Evolutionary conservation across 2,113 vertebrate species (phyloP), one percentile per base, ranked within the genome.

Genomic region (Phyllostomus hastatus): DNA sequence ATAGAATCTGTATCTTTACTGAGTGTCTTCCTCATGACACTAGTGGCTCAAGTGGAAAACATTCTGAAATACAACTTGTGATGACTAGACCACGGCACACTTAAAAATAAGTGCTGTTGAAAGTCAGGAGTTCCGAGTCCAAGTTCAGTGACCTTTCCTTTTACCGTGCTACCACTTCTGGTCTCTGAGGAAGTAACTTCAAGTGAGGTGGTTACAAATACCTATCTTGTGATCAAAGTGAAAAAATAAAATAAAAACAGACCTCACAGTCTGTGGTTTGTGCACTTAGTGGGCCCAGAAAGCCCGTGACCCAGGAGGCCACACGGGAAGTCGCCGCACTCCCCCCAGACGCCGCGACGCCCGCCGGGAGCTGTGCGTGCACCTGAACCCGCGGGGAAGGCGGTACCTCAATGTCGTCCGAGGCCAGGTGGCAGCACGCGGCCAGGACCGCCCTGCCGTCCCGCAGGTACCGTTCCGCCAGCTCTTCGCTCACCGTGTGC

Each of bases 401-500:
- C 98, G 24, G 86, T 99, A 99, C 99, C 99, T 99, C 98, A 92
- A 99, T 97, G 83, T 99, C 98, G 96, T 99, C 99, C 50, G 99
- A 98, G 66, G 99, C 99, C 31, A 99, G 98, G 97, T 99, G 99
- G 97, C 99, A 99, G 98, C 99, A 99, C 0, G 99, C 99, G 1
- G 99, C 99, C 57, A 99, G 98, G 1, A 99, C 99, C 7, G 99
- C 99, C 78, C 91, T 98, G 1, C 99, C 99, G 16, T 99, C 99
- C 98, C 99, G 99, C 95, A 99, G 99, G 98, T 99, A 99, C 99
- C 99, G 99, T 95, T 99, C 99, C 1, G 99, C 99, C 28, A 99
- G 98, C 28, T 99, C 99, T 87, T 98, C 73, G 96, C 98, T 99
- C 88, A 99, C 99, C 2, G 98, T 91, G 48, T 99, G 99, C 52